These are phyloP conservation scores for Lordiphosa andalusiaca DNA, from an alignment of 2,888 invertebrate genomes.

Conservation along the genomic window DNA sequence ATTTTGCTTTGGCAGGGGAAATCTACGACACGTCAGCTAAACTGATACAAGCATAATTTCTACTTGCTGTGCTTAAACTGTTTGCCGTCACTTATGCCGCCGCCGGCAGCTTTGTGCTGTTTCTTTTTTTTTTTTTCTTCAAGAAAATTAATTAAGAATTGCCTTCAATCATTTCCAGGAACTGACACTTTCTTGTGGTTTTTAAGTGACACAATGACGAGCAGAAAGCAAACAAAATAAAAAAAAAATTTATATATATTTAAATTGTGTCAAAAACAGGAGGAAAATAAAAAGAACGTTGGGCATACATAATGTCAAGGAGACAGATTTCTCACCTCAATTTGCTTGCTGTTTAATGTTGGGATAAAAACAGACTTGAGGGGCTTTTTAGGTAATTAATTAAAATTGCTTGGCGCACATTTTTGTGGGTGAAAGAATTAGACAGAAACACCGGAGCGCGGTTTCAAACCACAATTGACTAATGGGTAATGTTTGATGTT, in stretches of 20 bases:
- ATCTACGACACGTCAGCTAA: conserved; percentile 22
- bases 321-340: too few relatives aligned
- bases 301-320: too few relatives aligned
- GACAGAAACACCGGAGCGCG: too few relatives aligned
- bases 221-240: conserved; percentile 38
- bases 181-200: conserved; percentile 28
- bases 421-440: too few relatives aligned
- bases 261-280: conserved; percentile 30
- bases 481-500: too few relatives aligned
- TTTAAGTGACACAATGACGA: conserved; percentile 52
- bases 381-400: too few relatives aligned
- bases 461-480: too few relatives aligned
- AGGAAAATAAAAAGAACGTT: not conserved
- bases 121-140: conserved; percentile 4
- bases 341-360: too few relatives aligned
- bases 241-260: conserved; percentile 50
- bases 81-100: conserved; percentile 42
- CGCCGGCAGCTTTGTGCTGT: not conserved
- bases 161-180: conserved; percentile 8
- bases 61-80: conserved; percentile 20
- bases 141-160: conserved; percentile 9
- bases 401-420: too few relatives aligned
- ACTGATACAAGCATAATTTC: too few relatives aligned
- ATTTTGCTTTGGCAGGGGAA: conserved; percentile 10
- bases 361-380: too few relatives aligned